phyloP scores from a whole-genome alignment of 2,888 invertebrate species.

The Eustalomyia histrio region DNA sequence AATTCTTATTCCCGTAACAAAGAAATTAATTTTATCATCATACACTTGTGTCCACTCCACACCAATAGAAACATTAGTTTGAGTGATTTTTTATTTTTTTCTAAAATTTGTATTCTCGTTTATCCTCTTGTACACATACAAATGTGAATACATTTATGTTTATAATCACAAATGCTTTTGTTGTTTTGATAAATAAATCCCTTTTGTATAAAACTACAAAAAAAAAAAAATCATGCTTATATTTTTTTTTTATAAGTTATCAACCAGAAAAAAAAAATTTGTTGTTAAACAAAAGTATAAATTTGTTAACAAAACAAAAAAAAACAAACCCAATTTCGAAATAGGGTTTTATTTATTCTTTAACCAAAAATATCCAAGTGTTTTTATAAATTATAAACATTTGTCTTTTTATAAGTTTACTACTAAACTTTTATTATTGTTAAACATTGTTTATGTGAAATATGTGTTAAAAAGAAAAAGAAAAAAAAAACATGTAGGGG shows the following conservation, averaged over 20 bases:
- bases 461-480: too few species aligned
- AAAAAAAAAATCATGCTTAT: conserved; percentile 20
- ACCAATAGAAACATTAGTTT: conserved; percentile 8
- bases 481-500: neutral
- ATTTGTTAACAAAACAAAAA: conserved; percentile 2
- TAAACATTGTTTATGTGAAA: neutral
- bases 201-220: neutral
- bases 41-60: conserved; percentile 7
- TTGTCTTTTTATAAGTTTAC: conserved; percentile 40
- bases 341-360: conserved; percentile 25
- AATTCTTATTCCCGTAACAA: neutral
- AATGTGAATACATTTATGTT: conserved; percentile 34
- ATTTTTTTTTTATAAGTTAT: conserved; percentile 26
- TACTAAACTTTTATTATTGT: neutral
- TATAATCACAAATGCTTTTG: conserved; percentile 33
- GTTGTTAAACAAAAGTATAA: too few species aligned
- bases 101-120: neutral
- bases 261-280: conserved; percentile 12
- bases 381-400: conserved; percentile 61
- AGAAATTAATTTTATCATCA: neutral
- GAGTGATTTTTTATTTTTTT: conserved; percentile 1
- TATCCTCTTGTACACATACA: conserved; percentile 6
- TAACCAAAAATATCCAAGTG: conserved; percentile 32
- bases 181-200: conserved; percentile 6
- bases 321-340: conserved; percentile 26